Evolutionary conservation across 2,797 vertebrate genomes (phyloP), one percentile per base, ranked within the genome.

Genomic region (Lepus oiostolus): DNA sequence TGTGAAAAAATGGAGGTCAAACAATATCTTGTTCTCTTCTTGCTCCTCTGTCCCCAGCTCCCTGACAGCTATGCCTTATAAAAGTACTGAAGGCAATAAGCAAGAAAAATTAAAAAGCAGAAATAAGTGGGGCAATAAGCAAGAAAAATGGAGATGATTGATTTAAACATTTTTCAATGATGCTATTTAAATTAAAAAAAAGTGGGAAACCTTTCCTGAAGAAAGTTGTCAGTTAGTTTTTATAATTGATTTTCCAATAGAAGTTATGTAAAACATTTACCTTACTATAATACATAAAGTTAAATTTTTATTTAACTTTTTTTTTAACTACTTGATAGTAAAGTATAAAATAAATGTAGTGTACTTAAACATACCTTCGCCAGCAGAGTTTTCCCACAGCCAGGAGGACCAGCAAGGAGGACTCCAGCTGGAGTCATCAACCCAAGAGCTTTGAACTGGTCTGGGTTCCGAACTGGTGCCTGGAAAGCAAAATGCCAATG

Each of bases 311-410:
- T 47, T 16, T 58, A 58, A 58, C 19, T 58, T 58, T 21, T 58
- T 17, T 7, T n/a, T 38, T 16, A 47, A 30, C 19, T 38, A 52
- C 14, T 21, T 70, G 9, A 85, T 0, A 65, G 12, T 52, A 85
- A 87, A 9, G 84, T 32, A 75, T 9, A 32, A 88, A 94, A 87
- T 8, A 52, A 24, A 5, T 8, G 7, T 13, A 32, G 35, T 38
- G 38, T 74, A 93, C 17, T 30, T 21, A 70, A 1, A 14, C 90
- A 3, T 97, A 99, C 99, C 99, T 99, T 99, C 19, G 99, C 99
- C 63, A 99, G 97, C 9, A 99, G 98, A 0, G 99, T 99, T 97
- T 99, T 99, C 60, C 99, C 99, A 97, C 99, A 99, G 19, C 99
- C 99, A 50, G 99, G 99, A 74, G 99, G 99, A 71, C 99, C 99